A percentile compares a stretch with the other conserved stretches of the same genome.
Evolutionary conservation across 2,113 vertebrate species (phyloP).

Genomic region (Pelmatolapia mariae): DNA sequence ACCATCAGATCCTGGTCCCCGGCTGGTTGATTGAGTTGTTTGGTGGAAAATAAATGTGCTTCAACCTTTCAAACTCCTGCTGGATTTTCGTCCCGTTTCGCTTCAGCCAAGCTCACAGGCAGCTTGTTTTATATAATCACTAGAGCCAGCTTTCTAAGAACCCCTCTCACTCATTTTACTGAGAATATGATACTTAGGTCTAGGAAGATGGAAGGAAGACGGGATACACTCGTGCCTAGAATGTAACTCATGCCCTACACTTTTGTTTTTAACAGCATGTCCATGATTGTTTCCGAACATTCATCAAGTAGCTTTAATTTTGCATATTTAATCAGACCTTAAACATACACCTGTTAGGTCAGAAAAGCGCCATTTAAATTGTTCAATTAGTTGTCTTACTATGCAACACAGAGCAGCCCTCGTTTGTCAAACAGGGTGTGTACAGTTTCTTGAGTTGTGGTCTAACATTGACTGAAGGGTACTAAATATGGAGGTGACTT

Average conservation of each 20-base stretch:
- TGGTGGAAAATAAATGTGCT: not conserved
- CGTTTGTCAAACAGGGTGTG: not conserved
- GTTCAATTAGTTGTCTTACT: not conserved
- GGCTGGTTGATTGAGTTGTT: not conserved
- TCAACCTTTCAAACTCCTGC: not conserved
- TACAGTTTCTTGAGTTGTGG: not conserved
- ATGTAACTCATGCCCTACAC: not conserved
- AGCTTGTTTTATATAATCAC: not conserved
- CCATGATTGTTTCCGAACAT: not conserved
- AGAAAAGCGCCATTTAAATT: not conserved
- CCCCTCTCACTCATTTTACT: not conserved
- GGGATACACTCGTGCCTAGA: not conserved
- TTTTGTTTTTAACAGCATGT: not conserved
- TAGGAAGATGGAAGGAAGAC: not conserved
- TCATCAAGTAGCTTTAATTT: not conserved
- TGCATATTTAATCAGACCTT: not conserved
- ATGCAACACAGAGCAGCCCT: not conserved
- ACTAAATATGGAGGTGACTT: not conserved
- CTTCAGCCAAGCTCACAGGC: not conserved
- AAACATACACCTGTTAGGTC: not conserved
- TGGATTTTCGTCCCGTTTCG: rapidly evolving
- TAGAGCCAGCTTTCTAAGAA: not conserved
- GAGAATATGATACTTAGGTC: not conserved
- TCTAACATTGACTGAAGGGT: not conserved
- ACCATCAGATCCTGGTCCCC: not conserved